phyloP scores from a whole-genome alignment of 2,888 invertebrate genomes.

The Trissolcus japonicus region DNA sequence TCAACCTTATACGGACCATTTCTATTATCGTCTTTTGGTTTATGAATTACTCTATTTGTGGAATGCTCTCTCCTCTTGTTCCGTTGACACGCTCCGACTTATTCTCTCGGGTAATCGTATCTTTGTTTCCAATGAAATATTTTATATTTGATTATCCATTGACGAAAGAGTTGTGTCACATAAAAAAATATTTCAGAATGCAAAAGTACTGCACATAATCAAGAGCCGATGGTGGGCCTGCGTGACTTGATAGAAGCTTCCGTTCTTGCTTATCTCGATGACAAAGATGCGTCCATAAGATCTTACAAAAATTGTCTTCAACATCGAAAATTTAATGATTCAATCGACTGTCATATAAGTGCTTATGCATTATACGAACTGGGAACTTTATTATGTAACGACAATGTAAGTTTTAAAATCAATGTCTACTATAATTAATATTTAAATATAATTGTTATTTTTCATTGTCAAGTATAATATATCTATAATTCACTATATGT shows the following conservation, averaged over 20 bases:
- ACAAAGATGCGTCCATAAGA: constrained; percentile 66
- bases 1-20: constrained; percentile 58
- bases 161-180: neutral
- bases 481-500: too few relatives aligned
- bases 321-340: constrained; percentile 64
- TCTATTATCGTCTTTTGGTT: constrained; percentile 79
- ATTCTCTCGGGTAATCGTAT: constrained; percentile 76
- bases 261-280: constrained; percentile 76
- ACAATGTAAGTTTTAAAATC: constrained; percentile 58
- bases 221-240: constrained; percentile 79
- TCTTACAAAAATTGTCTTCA: constrained; percentile 68
- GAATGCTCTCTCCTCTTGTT: constrained; percentile 82
- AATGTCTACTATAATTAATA: neutral
- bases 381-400: constrained; percentile 73
- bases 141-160: neutral
- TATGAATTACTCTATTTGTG: constrained; percentile 83
- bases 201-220: constrained; percentile 59
- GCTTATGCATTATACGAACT: constrained; percentile 83
- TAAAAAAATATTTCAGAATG: constrained; percentile 70
- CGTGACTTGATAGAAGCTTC: constrained; percentile 78
- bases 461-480: too few relatives aligned
- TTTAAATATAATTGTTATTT: too few relatives aligned
- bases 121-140: neutral
- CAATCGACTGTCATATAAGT: constrained; percentile 78
- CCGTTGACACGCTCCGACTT: constrained; percentile 68